Conservation (phyloP, 2,888 invertebrate species). For the Phyllotreta cruciferae region DNA sequence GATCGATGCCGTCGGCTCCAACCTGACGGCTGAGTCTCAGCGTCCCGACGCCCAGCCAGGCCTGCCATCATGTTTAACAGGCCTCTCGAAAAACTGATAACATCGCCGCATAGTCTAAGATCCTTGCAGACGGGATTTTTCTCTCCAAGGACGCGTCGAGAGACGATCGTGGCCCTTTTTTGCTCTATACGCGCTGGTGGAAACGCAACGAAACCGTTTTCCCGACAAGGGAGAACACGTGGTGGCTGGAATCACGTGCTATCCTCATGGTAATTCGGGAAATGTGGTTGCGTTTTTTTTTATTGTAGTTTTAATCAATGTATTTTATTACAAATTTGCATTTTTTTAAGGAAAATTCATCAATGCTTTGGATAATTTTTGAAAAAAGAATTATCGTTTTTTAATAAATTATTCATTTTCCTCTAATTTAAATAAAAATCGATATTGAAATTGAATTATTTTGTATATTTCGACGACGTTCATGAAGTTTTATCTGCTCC, state of each 20-base stretch:
- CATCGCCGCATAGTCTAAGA: slow-evolving; percentile 41
- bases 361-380: no score
- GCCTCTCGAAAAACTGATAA: slow-evolving; percentile 40
- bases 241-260: slow-evolving; percentile 11
- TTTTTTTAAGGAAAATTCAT: no score
- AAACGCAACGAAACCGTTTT: no score
- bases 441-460: no score
- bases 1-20: slow-evolving; percentile 60
- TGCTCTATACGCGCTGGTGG: background rate
- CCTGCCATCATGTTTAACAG: slow-evolving; percentile 37
- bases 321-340: background rate
- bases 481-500: no score
- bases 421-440: no score
- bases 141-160: slow-evolving; percentile 38
- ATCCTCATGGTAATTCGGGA: background rate
- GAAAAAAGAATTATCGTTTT: no score
- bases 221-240: no score
- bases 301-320: background rate
- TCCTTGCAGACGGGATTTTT: slow-evolving; percentile 37
- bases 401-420: no score
- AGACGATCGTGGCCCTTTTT: slow-evolving; percentile 27
- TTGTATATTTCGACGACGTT: no score
- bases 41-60: slow-evolving; percentile 46
- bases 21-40: slow-evolving; percentile 56
- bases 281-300: background rate